Percentiles rank a stretch among this genome's conserved stretches.
Conservation (phyloP, 2,888 invertebrate genomes). For the Hecatera dysodea region DNA sequence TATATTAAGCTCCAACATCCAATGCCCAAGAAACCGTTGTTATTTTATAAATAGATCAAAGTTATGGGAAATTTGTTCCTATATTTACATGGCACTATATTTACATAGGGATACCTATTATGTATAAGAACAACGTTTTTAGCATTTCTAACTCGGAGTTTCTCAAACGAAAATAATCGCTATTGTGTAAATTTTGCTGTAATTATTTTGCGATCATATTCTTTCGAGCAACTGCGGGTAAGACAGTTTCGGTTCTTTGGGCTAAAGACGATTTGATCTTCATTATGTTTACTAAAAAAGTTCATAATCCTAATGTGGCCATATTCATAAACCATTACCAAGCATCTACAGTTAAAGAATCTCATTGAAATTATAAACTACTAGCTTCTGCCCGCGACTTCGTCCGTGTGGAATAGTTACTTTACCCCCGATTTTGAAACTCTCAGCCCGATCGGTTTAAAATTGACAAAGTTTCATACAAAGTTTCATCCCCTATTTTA, state of each 20-base stretch:
- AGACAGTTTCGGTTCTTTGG: background rate
- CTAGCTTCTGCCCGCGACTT: too few relatives aligned
- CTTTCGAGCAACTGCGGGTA: background rate
- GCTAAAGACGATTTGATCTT: background rate
- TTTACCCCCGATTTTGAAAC: too few relatives aligned
- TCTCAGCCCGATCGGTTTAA: too few relatives aligned
- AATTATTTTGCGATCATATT: background rate
- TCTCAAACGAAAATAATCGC: background rate
- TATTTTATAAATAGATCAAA: conserved; percentile 12
- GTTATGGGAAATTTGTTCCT: conserved; percentile 1
- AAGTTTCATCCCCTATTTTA: too few relatives aligned
- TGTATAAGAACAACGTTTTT: background rate
- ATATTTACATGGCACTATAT: background rate
- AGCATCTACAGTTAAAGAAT: background rate
- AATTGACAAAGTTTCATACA: too few relatives aligned
- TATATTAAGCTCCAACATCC: conserved; percentile 22
- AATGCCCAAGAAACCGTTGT: conserved; percentile 5
- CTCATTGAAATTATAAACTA: background rate
- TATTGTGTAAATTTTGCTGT: background rate
- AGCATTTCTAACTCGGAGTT: background rate
- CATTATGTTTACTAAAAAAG: background rate
- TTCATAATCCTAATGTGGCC: background rate
- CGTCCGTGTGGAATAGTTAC: too few relatives aligned
- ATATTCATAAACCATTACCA: too few relatives aligned
- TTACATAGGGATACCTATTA: background rate